Evolutionary conservation across 64 coral and sea anemone species (phyloP).

Genomic region (Catalaphyllia jardinei): DNA sequence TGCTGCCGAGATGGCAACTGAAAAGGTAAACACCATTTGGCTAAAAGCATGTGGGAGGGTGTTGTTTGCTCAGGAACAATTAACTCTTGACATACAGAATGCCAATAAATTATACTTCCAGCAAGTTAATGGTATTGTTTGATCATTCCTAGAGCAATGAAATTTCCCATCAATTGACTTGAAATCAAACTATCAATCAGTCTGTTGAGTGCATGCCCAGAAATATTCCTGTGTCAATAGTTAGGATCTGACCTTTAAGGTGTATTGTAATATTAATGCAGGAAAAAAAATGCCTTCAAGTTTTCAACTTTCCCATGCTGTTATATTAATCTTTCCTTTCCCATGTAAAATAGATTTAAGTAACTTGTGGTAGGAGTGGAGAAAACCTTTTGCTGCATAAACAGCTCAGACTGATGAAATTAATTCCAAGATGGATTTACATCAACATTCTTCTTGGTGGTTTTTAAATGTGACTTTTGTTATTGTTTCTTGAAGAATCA

Average conservation of each 20-base stretch:
- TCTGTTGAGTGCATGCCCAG: neutral
- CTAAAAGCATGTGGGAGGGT: neutral
- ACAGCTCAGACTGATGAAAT: too few species aligned
- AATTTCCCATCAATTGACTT: neutral
- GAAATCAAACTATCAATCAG: slow-evolving; percentile 20
- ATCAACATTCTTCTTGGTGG: too few species aligned
- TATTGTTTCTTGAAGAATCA: too few species aligned
- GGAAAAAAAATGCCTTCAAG: neutral
- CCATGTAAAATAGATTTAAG: too few species aligned
- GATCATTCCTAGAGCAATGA: neutral
- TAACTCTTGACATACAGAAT: neutral
- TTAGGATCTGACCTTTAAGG: neutral
- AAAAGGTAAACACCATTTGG: neutral
- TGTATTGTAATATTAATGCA: neutral
- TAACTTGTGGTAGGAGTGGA: too few species aligned
- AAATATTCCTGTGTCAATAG: neutral
- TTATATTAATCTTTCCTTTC: too few species aligned
- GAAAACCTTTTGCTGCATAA: too few species aligned
- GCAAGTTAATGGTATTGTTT: neutral
- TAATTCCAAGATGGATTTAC: too few species aligned
- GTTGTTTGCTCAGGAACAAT: neutral
- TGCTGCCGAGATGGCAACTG: neutral
- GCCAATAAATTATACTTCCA: neutral
- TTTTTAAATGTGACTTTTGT: too few species aligned
- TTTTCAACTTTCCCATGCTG: too few species aligned